phyloP scores from a whole-genome alignment of 2,797 vertebrate genomes.

The Silurus aristotelis region DNA sequence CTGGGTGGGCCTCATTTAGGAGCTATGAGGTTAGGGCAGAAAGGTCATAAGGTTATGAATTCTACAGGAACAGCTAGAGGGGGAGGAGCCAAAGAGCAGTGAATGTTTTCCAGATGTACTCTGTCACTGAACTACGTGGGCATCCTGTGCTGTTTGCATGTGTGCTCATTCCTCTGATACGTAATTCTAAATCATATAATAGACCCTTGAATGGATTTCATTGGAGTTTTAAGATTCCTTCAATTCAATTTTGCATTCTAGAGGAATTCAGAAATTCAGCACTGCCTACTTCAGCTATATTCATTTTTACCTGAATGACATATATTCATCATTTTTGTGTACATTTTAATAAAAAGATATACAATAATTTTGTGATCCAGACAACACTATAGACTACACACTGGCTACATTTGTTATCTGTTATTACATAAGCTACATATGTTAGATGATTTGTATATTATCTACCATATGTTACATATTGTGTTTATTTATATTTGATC shows the following conservation, averaged over 20 bases:
- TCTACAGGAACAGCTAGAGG: slow-evolving; percentile 58
- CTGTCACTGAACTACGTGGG: slow-evolving; percentile 31
- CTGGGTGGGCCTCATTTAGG: slow-evolving; percentile 52
- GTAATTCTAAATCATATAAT: slow-evolving; percentile 40
- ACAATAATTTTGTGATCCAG: neutral
- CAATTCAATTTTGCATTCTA: neutral
- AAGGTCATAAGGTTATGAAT: slow-evolving; percentile 54
- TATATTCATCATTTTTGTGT: neutral
- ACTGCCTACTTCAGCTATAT: neutral
- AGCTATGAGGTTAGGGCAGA: slow-evolving; percentile 37
- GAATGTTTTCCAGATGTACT: slow-evolving; percentile 56
- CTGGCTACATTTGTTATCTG: too few species aligned
- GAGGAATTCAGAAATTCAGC: neutral
- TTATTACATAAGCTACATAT: neutral
- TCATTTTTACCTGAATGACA: neutral
- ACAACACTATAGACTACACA: neutral
- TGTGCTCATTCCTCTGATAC: slow-evolving; percentile 33
- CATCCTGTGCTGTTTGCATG: slow-evolving; percentile 8
- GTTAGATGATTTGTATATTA: neutral
- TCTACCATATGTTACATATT: neutral
- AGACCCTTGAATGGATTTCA: slow-evolving; percentile 26
- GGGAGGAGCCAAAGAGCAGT: slow-evolving; percentile 46
- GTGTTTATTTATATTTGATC: neutral
- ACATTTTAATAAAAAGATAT: neutral
- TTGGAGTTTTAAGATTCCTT: slow-evolving; percentile 5